Evolutionary conservation across 53 echinoderm and acorn worm species (phyloP).

Genomic region (Antedon mediterranea): DNA sequence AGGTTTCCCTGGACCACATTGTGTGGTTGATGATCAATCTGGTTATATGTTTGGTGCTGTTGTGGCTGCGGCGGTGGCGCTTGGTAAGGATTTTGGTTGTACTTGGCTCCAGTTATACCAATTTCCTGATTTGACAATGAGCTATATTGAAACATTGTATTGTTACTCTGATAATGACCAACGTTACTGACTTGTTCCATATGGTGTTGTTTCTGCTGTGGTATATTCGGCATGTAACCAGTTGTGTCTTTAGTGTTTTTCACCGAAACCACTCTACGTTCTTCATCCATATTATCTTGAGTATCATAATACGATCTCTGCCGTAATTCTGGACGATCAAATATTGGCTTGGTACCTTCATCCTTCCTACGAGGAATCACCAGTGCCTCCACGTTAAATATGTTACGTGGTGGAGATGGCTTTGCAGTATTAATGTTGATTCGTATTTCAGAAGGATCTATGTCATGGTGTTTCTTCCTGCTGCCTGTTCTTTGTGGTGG

Average conservation of each 20-base stretch:
- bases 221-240: neutral
- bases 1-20: neutral
- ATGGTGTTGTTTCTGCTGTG: neutral
- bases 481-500: neutral
- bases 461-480: neutral
- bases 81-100: neutral
- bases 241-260: neutral
- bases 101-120: neutral
- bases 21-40: neutral
- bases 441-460: neutral
- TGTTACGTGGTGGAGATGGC: neutral
- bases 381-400: conserved; percentile 2
- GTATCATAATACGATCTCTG: conserved; percentile 42
- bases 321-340: conserved; percentile 73
- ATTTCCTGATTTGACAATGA: neutral
- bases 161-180: neutral
- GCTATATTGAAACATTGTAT: neutral
- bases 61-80: neutral
- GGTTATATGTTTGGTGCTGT: neutral
- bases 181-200: neutral
- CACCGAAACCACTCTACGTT: neutral
- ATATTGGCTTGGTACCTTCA: conserved; percentile 58
- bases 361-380: conserved; percentile 76
- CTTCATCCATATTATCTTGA: conserved; percentile 13
- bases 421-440: neutral